Conservation (phyloP, 2,113 vertebrate species). For the Myanophis thanlyinensis region DNA sequence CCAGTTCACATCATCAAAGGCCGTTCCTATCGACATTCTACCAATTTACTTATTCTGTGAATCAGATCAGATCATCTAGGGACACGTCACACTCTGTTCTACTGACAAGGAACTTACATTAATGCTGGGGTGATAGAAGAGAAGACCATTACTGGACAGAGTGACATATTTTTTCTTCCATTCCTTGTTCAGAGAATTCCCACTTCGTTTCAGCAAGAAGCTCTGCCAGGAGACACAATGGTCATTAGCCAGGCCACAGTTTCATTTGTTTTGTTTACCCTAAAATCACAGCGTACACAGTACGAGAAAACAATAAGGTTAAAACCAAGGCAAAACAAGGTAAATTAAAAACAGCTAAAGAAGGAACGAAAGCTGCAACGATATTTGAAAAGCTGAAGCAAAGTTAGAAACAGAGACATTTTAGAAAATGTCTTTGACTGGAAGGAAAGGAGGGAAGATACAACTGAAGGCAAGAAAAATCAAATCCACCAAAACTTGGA, state of each 20-base stretch:
- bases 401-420: not conserved
- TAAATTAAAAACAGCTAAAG: not conserved
- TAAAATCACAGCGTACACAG: not conserved
- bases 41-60: not conserved
- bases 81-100: not conserved
- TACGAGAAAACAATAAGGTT: not conserved
- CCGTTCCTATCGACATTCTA: not conserved
- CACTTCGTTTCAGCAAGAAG: constrained; percentile 90
- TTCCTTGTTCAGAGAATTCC: constrained; percentile 95
- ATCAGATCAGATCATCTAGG: not conserved
- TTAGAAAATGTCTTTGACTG: not conserved
- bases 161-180: constrained; percentile 99
- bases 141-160: constrained; percentile 86
- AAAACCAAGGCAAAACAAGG: not conserved
- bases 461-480: not conserved
- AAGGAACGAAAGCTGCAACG: not conserved
- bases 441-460: not conserved
- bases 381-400: not conserved
- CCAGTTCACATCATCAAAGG: not conserved
- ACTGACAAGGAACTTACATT: constrained; percentile 75
- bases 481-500: not conserved
- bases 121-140: constrained; percentile 90
- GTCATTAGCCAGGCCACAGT: not conserved
- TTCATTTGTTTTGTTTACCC: not conserved
- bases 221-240: constrained; percentile 68